Base-by-base conservation (phyloP, 2,797 vertebrate genomes). In the Anomalospiza imberbis region DNA sequence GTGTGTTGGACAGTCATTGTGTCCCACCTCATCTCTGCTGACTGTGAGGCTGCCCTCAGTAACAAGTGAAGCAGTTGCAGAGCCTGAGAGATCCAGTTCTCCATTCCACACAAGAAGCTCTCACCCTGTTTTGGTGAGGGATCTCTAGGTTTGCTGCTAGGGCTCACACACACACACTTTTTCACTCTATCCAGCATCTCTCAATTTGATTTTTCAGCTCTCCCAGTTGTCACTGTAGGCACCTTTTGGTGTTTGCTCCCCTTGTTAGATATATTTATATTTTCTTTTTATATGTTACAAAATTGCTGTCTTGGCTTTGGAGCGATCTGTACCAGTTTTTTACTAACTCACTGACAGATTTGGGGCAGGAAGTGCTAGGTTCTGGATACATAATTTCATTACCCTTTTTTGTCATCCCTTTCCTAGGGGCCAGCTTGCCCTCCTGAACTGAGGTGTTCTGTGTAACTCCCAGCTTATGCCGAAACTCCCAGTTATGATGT, bases 331-430 rank as follows among this genome's bases (percentile, higher is more conserved):
- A 81, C 88, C 85, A 81, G 0, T 38, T 58, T 70, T 83, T 72
- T n/a, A 85, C 70, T 71, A 44, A 50, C 81, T 77, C 84, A 26
- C 25, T 80, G 91, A 93, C 87, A 93, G 87, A 89, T 94, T 81
- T 88, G 71, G 78, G 36, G 61, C 87, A 88, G 94, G 87, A 85
- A 85, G 57, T 54, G 51, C 28, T 54, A 34, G 58, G 32, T 73
- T 85, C 31, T 48, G 81, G 71, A 63, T 36, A 36, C 9, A 7
- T 13, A 40, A 75, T 77, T 93, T 75, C 12, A 21, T 79, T 75
- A 57, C 61, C 38, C 54, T 65, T 77, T 71, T 29, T 15, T 54
- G 58, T 72, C 26, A 63, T 54, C 48, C 51, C 17, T 78, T 88
- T 88, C 45, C 61, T 68, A 74, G 47, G 48, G 15, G 17, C 34